A percentile compares a stretch with the other conserved stretches of the same genome.
Conservation (phyloP, 2,797 vertebrate genomes). For the Etheostoma nigrum region DNA sequence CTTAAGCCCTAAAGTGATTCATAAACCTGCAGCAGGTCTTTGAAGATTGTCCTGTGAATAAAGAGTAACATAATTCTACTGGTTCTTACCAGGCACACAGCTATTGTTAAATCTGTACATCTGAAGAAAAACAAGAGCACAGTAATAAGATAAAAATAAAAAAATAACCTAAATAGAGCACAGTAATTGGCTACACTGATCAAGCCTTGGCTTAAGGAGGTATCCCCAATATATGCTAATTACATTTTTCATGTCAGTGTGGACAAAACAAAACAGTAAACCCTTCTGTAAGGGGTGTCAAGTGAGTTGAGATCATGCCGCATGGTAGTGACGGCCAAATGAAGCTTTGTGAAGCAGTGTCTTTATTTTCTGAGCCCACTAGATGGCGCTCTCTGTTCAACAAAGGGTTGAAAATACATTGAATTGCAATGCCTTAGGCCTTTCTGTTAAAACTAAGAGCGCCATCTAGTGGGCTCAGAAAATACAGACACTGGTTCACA, state of each 20-base stretch:
- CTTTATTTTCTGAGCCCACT: no score
- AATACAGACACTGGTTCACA: no score
- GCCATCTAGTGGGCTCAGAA: no score
- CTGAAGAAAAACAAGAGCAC: background rate
- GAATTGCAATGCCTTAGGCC: no score
- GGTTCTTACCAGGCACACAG: background rate
- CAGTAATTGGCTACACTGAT: conserved; percentile 33
- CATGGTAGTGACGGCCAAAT: no score
- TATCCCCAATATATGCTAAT: conserved; percentile 38
- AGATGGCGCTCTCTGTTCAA: no score
- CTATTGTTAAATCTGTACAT: conserved; percentile 8
- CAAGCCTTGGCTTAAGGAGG: conserved; percentile 25
- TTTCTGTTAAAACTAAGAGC: no score
- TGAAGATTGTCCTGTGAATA: conserved; percentile 3
- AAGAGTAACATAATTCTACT: background rate
- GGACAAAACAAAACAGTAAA: background rate
- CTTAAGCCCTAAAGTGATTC: background rate
- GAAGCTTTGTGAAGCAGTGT: no score
- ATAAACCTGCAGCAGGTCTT: conserved; percentile 16
- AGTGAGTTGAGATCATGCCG: no score
- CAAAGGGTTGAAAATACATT: no score
- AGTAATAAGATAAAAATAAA: background rate
- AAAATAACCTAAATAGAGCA: background rate
- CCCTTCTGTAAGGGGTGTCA: background rate
- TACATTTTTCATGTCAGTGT: conserved; percentile 1